phyloP scores from a whole-genome alignment of 2,888 invertebrate species.

The Teleiodes luculella region DNA sequence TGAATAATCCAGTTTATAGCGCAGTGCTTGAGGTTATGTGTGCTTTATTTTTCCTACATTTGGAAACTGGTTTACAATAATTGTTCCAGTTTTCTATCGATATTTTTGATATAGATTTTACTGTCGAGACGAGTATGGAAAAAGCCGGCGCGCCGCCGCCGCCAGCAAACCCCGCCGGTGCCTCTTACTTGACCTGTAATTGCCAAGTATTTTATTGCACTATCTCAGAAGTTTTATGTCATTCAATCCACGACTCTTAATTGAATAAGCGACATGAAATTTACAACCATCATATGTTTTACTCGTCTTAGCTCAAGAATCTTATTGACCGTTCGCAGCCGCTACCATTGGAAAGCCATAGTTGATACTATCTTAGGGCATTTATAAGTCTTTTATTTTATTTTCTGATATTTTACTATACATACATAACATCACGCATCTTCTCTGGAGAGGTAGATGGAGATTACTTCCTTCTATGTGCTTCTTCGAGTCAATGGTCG shows the following conservation, averaged over 20 bases:
- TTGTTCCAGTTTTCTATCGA: background rate
- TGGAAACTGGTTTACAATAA: too few species aligned
- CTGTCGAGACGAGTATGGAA: background rate
- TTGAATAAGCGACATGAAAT: slow-evolving; percentile 74
- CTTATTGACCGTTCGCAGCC: slow-evolving; percentile 35
- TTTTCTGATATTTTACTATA: too few species aligned
- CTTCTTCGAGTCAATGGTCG: too few species aligned
- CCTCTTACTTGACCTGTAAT: slow-evolving; percentile 65
- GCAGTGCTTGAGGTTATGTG: too few species aligned
- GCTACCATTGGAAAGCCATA: background rate
- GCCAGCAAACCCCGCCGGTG: slow-evolving; percentile 22
- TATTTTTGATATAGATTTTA: background rate
- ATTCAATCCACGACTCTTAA: slow-evolving; percentile 73
- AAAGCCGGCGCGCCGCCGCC: background rate
- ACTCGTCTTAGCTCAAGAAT: slow-evolving; percentile 55
- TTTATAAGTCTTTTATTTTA: too few species aligned
- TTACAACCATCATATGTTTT: slow-evolving; percentile 69
- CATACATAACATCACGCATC: too few species aligned
- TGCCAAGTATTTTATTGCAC: slow-evolving; percentile 72
- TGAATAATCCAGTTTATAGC: too few species aligned
- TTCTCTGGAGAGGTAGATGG: too few species aligned
- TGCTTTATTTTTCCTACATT: too few species aligned
- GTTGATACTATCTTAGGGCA: too few species aligned
- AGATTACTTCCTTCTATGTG: too few species aligned
- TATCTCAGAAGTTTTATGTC: slow-evolving; percentile 73